A percentile compares a stretch with the other conserved stretches of the same genome.
phyloP scores from a whole-genome alignment of 2,113 vertebrate species.

The Tragulus kanchil region DNA sequence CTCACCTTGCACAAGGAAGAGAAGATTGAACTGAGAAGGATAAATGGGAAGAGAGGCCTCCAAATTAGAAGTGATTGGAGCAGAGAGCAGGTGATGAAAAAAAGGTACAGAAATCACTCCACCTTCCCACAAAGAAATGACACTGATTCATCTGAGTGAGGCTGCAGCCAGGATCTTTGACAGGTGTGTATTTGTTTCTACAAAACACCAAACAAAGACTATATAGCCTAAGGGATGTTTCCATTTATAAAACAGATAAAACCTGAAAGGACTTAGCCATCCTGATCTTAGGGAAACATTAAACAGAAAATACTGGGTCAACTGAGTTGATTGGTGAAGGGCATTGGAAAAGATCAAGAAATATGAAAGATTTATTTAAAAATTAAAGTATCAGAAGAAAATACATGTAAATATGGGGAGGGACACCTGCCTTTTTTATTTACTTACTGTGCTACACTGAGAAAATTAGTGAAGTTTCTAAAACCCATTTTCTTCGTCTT shows the following conservation, averaged over 20 bases:
- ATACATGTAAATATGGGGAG: neutral
- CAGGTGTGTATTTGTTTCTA: slow-evolving; percentile 35
- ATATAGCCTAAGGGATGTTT: neutral
- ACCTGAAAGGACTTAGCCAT: neutral
- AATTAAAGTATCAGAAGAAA: neutral
- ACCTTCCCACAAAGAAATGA: neutral
- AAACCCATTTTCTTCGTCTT: neutral
- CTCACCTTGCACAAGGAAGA: neutral
- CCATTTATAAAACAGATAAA: slow-evolving; percentile 25
- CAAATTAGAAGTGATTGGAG: slow-evolving; percentile 59
- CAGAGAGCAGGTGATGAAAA: slow-evolving; percentile 27
- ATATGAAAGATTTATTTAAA: neutral
- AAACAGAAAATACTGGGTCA: neutral
- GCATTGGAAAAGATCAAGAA: neutral
- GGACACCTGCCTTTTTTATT: neutral
- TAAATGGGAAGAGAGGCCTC: neutral
- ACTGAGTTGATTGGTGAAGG: neutral
- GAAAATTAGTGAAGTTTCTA: neutral
- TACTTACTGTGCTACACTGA: neutral
- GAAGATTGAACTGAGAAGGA: slow-evolving; percentile 45
- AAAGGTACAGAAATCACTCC: neutral
- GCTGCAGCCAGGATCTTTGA: neutral
- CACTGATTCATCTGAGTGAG: neutral
- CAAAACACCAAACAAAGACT: slow-evolving; percentile 22
- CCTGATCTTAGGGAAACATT: neutral